These are phyloP conservation scores for Scomber colias DNA, from an alignment of 2,113 vertebrate species.

Conservation along the genomic window DNA sequence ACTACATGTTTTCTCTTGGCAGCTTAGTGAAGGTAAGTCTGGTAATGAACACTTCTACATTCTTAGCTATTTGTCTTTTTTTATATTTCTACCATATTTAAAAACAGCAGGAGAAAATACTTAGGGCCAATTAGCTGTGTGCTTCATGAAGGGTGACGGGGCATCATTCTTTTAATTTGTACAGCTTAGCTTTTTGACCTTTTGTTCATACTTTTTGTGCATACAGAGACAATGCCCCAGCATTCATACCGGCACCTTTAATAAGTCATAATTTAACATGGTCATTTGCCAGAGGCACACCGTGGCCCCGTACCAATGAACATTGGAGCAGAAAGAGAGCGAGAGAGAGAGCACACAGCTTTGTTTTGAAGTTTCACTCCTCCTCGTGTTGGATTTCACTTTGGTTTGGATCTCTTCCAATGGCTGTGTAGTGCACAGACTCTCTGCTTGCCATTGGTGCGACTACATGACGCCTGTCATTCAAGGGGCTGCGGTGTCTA, in stretches of 20 bases:
- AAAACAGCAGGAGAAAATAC: not conserved
- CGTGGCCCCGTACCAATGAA: not conserved
- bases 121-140: not conserved
- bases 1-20: not conserved
- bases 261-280: constrained; percentile 24
- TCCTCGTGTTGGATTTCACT: constrained; percentile 50
- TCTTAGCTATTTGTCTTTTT: not conserved
- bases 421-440: constrained; percentile 28
- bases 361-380: constrained; percentile 34
- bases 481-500: constrained; percentile 8
- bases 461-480: constrained; percentile 39
- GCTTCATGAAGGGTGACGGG: not conserved
- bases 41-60: not conserved
- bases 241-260: constrained; percentile 13
- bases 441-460: constrained; percentile 37
- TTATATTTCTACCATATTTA: not conserved
- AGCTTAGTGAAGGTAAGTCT: not conserved
- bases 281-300: constrained; percentile 16
- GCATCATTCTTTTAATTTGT: not conserved
- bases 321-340: constrained; percentile 11
- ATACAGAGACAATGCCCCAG: not conserved
- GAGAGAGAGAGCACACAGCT: constrained; percentile 11
- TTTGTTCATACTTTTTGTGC: not conserved
- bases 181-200: not conserved
- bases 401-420: constrained; percentile 40